These are phyloP conservation scores for Mesodorylaimus sp. DNA, from an alignment of 2,888 invertebrate species.

Conservation along the genomic window DNA sequence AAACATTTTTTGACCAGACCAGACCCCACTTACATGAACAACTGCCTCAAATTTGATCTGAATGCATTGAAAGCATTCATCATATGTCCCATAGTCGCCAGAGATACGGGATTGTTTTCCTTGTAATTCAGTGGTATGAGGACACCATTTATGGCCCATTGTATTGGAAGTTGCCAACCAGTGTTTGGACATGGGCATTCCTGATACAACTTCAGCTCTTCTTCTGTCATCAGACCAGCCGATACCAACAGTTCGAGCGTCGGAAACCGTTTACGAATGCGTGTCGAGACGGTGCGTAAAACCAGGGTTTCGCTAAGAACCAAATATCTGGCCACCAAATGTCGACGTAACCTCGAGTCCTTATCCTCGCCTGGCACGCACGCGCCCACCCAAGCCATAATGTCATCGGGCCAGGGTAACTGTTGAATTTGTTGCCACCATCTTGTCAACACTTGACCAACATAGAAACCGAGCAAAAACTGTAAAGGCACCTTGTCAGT, in stretches of 20 bases:
- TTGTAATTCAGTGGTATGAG: neutral
- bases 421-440: slow-evolving; percentile 11
- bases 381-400: neutral
- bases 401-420: slow-evolving; percentile 11
- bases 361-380: slow-evolving; percentile 10
- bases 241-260: slow-evolving; percentile 32
- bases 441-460: slow-evolving; percentile 18
- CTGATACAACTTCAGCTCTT: slow-evolving; percentile 31
- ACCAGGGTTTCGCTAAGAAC: slow-evolving; percentile 18
- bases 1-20: too few relatives aligned
- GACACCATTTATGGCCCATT: slow-evolving; percentile 18
- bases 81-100: slow-evolving; percentile 2
- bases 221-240: slow-evolving; percentile 32
- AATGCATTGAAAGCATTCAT: too few relatives aligned
- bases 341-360: slow-evolving; percentile 13
- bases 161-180: slow-evolving; percentile 20
- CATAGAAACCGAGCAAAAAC: slow-evolving; percentile 20
- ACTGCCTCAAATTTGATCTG: too few relatives aligned
- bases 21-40: too few relatives aligned
- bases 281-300: slow-evolving; percentile 13
- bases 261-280: slow-evolving; percentile 29
- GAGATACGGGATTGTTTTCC: neutral
- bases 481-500: slow-evolving; percentile 19
- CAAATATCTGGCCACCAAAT: slow-evolving; percentile 19
- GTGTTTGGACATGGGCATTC: too few relatives aligned